Conservation (phyloP, 2,797 vertebrate species). For the Hemitrygon akajei region DNA sequence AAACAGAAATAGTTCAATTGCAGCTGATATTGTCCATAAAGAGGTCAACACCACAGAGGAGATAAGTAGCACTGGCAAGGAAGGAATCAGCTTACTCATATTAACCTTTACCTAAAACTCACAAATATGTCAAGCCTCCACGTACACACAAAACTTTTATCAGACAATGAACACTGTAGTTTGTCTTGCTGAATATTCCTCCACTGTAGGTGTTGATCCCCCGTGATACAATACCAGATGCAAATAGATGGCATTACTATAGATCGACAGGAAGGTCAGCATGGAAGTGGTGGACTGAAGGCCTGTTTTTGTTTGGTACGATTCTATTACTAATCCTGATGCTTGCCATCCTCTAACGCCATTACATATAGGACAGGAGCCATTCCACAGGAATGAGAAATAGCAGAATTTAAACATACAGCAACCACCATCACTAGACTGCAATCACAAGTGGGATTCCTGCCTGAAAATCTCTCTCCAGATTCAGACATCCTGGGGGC, state of each 20-base stretch:
- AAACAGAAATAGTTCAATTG: neutral
- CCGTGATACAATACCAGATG: too few species aligned
- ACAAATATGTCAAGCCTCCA: neutral
- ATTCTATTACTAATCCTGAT: neutral
- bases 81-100: neutral
- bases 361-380: neutral
- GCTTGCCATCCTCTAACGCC: neutral
- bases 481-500: neutral
- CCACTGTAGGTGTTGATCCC: neutral
- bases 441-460: neutral
- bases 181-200: neutral
- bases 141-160: neutral
- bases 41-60: neutral
- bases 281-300: too few species aligned
- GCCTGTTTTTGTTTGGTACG: too few species aligned
- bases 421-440: neutral
- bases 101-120: neutral
- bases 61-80: neutral
- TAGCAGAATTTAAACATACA: neutral
- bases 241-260: too few species aligned
- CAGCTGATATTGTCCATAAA: neutral
- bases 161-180: neutral
- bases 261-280: too few species aligned
- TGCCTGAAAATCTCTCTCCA: neutral
- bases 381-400: neutral